A percentile compares a stretch with the other conserved stretches of the same genome.
Conservation (phyloP, 2,888 invertebrate species). For the Rotaria sp. region DNA sequence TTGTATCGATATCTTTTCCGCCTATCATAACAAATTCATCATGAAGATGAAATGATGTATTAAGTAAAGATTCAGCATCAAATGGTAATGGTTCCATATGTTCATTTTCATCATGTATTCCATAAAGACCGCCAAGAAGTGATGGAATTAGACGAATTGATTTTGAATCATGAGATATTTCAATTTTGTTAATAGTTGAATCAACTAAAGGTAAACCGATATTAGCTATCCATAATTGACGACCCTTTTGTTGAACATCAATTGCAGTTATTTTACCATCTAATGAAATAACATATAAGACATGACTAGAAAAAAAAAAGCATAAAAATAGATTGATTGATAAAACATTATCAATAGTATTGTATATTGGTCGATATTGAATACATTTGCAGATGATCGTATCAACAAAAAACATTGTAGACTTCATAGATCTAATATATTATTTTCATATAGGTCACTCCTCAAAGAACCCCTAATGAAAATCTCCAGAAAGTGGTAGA, state of each 20-base stretch:
- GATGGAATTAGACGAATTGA: constrained; percentile 75
- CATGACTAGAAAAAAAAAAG: constrained; percentile 56
- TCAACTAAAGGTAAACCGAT: background rate
- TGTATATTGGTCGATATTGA: too few species aligned
- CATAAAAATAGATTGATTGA: background rate
- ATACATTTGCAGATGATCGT: too few species aligned
- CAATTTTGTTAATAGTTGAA: constrained; percentile 37
- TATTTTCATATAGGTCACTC: too few species aligned
- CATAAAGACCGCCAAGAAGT: constrained; percentile 76
- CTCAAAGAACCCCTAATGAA: too few species aligned
- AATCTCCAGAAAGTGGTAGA: too few species aligned
- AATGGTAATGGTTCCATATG: constrained; percentile 78
- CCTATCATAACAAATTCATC: constrained; percentile 60
- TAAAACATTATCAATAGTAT: too few species aligned
- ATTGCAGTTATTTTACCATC: constrained; percentile 44
- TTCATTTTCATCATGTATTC: constrained; percentile 63
- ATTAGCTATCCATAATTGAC: constrained; percentile 32
- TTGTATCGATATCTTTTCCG: constrained; percentile 75
- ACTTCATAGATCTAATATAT: too few species aligned
- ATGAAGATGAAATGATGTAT: constrained; percentile 69
- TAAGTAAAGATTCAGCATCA: constrained; percentile 74
- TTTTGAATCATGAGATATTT: constrained; percentile 45
- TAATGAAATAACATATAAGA: constrained; percentile 43
- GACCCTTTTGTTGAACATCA: constrained; percentile 41
- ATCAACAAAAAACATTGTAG: too few species aligned